A percentile compares a stretch with the other conserved stretches of the same genome.
phyloP scores from a whole-genome alignment of 2,888 invertebrate genomes.

The Unio pictorum region DNA sequence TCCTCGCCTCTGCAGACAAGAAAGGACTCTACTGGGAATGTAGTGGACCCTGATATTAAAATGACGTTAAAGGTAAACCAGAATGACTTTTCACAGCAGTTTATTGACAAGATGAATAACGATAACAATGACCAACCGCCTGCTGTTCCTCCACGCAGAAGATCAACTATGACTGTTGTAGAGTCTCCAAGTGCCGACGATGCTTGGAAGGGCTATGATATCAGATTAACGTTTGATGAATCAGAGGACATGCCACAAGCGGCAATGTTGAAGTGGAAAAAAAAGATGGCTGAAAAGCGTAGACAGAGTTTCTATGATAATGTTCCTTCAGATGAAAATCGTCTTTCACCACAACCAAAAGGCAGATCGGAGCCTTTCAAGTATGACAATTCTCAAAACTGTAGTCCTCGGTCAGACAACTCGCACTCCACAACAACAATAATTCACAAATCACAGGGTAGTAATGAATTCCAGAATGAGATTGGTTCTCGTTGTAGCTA shows the following conservation, averaged over 20 bases:
- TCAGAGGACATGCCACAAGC: conserved; percentile 51
- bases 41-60: conserved; percentile 15
- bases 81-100: conserved; percentile 20
- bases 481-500: conserved; percentile 59
- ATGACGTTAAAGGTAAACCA: background rate
- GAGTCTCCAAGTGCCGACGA: conserved; percentile 25
- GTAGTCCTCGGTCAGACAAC: conserved; percentile 35
- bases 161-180: conserved; percentile 26
- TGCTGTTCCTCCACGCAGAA: conserved; percentile 17
- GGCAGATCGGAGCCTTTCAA: conserved; percentile 15
- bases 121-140: conserved; percentile 17
- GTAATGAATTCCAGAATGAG: conserved; percentile 53
- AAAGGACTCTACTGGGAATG: conserved; percentile 27
- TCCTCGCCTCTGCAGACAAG: conserved; percentile 50
- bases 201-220: conserved; percentile 16
- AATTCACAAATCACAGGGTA: conserved; percentile 43
- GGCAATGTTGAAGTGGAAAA: conserved; percentile 54
- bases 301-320: conserved; percentile 62
- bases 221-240: conserved; percentile 30
- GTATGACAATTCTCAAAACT: conserved; percentile 17
- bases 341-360: conserved; percentile 31
- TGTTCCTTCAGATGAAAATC: conserved; percentile 43
- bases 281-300: conserved; percentile 42
- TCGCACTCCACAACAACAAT: conserved; percentile 19
- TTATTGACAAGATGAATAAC: conserved; percentile 18